Evolutionary conservation across 1,140 invertebrate species (phyloP), one percentile per base, ranked within the genome.

Genomic region (Drosophila truncata): DNA sequence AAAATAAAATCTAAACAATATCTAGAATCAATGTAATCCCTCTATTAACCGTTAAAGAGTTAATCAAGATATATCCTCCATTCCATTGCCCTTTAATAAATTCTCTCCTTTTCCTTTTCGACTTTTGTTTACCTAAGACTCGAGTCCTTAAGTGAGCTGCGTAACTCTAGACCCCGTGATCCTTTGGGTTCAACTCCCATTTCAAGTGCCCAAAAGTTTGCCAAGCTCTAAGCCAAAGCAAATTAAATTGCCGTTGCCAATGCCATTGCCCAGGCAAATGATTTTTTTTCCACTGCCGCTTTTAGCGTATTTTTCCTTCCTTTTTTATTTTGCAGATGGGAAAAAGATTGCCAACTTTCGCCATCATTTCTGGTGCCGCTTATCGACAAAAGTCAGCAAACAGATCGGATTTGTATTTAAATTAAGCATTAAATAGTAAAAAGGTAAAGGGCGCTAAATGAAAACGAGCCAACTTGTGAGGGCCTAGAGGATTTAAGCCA

Each of bases 401-500:
- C 77, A 87, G 80, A 88, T 88, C 84, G 76, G 77, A 87, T 73
- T 88, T 87, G 84, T 88, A 82, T 74, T 88, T 88, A 80, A 87
- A 88, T 87, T 88, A 88, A 83, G 80, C 73, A 80, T 64, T 83
- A 83, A 88, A 75, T 78, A 64, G 80, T 71, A 35, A 63, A 76
- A 67, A 69, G 66, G 57, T 62, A 63, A 79, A 72, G 47, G 67
- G 41, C 58, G 50, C 42, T 69, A 65, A 88, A 88, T 78, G 76
- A 78, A 79, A 79, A 72, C 62, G 83, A 71, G 73, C 46, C 66
- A 73, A 54, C 58, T 76, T 61, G 75, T 70, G 49, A 44, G 57
- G 50, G 50, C 55, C 52, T 63, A 63, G 70, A 70, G 82, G 81
- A 84, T 69, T 78, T 84, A 54, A 23, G 47, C 46, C 18, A 35